Conservation (phyloP, 2,797 vertebrate genomes). For the Trachurus trachurus region DNA sequence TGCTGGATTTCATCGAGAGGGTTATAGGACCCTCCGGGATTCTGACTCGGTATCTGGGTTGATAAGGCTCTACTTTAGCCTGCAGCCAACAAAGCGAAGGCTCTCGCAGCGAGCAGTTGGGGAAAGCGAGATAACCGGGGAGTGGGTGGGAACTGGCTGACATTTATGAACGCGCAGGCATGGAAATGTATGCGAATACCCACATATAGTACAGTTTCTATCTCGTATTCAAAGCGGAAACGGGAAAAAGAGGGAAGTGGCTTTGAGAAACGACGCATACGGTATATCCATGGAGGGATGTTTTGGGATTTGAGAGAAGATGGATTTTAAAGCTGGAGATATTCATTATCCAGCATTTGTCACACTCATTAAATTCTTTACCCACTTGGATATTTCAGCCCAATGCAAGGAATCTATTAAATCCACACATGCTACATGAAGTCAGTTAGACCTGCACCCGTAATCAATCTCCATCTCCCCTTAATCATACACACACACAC, state of each 20-base stretch:
- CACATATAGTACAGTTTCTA: constrained; percentile 5
- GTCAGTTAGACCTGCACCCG: constrained; percentile 43
- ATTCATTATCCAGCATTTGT: constrained; percentile 1
- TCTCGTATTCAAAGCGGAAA: constrained; percentile 11
- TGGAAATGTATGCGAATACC: constrained; percentile 27
- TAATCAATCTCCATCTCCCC: constrained; percentile 51
- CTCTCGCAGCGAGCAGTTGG: constrained; percentile 18
- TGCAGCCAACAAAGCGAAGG: constrained; percentile 51
- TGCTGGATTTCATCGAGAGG: constrained; percentile 56
- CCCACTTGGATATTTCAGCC: background rate
- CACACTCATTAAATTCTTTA: background rate
- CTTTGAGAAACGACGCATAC: background rate
- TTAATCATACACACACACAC: constrained; percentile 52
- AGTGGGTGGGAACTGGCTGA: constrained; percentile 33
- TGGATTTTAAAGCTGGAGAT: background rate
- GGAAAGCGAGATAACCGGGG: constrained; percentile 25
- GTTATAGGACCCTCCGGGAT: constrained; percentile 58
- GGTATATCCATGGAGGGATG: background rate
- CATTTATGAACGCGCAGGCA: constrained; percentile 23
- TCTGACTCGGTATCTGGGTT: constrained; percentile 48
- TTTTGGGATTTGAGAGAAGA: background rate
- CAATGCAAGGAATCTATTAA: background rate
- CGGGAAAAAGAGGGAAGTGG: background rate
- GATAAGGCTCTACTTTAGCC: constrained; percentile 63
- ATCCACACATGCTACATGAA: constrained; percentile 18